A percentile compares a stretch with the other conserved stretches of the same genome.
phyloP scores from a whole-genome alignment of 2,113 vertebrate species.

The Elanus axillaris region DNA sequence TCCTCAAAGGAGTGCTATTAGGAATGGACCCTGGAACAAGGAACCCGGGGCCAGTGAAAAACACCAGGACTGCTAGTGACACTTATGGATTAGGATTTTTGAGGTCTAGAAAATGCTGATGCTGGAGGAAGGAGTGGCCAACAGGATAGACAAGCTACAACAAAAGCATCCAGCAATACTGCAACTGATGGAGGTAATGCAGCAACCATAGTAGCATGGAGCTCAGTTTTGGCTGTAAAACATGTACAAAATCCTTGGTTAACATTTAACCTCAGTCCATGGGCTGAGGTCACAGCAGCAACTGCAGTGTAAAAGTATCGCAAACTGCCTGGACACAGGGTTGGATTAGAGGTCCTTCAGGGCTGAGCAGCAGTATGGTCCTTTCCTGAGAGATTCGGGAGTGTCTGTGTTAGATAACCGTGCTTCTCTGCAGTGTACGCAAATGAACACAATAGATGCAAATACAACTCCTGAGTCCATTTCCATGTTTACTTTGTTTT shows the following conservation, averaged over 20 bases:
- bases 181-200: background rate
- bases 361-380: background rate
- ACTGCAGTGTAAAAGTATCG: background rate
- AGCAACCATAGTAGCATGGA: background rate
- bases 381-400: background rate
- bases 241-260: background rate
- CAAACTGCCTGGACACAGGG: background rate
- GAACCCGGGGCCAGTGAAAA: background rate
- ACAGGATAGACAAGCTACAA: background rate
- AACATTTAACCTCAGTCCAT: background rate
- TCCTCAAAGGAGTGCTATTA: background rate
- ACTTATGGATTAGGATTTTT: background rate
- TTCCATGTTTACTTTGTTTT: background rate
- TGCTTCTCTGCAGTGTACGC: fast-evolving
- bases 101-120: background rate
- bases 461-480: background rate
- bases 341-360: background rate
- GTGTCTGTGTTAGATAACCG: fast-evolving
- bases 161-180: background rate
- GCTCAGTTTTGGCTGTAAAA: background rate
- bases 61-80: background rate
- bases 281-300: background rate
- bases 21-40: background rate
- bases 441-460: background rate
- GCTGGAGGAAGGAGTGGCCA: background rate